phyloP scores from a whole-genome alignment of 2,113 vertebrate species.

The Ailurus styani region DNA sequence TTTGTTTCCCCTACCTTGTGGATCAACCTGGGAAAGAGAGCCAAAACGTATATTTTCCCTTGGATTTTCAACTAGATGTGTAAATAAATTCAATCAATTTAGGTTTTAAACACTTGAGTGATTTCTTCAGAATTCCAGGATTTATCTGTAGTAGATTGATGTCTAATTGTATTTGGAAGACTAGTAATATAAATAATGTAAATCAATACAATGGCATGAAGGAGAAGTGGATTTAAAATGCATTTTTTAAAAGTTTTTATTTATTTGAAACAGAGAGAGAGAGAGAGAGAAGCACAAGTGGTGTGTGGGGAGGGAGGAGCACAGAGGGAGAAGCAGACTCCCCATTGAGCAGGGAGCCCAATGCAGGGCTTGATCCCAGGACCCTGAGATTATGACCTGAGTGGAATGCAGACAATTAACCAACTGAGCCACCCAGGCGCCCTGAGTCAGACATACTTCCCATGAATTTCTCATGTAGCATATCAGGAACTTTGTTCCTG shows the following conservation, averaged over 20 bases:
- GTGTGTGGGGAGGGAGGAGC: fast-evolving
- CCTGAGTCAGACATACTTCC: background rate
- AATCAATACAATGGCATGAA: background rate
- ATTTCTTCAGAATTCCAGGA: constrained; percentile 33
- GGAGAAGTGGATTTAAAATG: background rate
- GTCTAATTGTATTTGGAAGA: background rate
- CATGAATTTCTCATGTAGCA: background rate
- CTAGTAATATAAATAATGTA: background rate
- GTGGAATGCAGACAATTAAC: background rate
- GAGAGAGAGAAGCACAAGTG: background rate
- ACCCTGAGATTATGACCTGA: background rate
- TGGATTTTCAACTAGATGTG: background rate
- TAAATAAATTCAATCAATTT: background rate
- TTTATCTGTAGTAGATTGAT: background rate
- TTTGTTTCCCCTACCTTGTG: background rate
- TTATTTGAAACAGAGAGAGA: background rate
- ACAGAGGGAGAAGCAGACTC: background rate
- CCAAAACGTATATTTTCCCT: background rate
- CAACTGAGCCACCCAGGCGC: background rate
- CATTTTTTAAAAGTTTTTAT: background rate
- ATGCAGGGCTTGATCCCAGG: background rate
- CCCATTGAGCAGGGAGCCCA: background rate
- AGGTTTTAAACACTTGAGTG: background rate
- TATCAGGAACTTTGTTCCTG: background rate
- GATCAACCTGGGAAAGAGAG: background rate